A percentile compares a stretch with the other conserved stretches of the same genome.
These are phyloP conservation scores for Buphagus erythrorhynchus DNA, from an alignment of 2,797 vertebrate species.

Conservation along the genomic window DNA sequence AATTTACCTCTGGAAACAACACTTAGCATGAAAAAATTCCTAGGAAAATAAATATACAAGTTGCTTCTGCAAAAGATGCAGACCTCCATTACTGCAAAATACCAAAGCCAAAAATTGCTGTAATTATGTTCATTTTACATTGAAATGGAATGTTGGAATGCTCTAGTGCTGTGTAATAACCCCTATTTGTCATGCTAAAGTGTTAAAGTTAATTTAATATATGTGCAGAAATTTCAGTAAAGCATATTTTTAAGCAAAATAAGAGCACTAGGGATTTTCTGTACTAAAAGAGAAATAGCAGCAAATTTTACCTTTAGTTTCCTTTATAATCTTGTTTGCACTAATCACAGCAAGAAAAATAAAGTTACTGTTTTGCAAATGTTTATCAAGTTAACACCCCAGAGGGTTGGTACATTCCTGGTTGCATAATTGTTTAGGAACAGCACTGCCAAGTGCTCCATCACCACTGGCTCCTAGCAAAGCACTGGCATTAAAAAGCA, in stretches of 20 bases:
- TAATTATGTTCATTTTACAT: constrained; percentile 60
- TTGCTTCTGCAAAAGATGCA: constrained; percentile 8
- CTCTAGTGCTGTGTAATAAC: constrained; percentile 47
- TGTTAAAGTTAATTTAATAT: constrained; percentile 49
- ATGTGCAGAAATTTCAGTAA: background rate
- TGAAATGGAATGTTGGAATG: constrained; percentile 34
- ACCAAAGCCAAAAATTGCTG: constrained; percentile 59
- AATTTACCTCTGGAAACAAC: background rate
- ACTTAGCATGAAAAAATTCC: background rate
- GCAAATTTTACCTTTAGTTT: background rate
- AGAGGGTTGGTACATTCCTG: background rate
- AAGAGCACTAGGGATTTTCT: background rate
- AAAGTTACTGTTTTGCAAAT: constrained; percentile 12
- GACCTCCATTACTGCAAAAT: constrained; percentile 17
- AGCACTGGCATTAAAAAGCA: background rate
- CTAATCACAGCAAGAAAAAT: constrained; percentile 44
- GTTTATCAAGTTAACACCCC: constrained; percentile 23
- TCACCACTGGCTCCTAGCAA: constrained; percentile 19
- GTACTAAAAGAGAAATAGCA: background rate
- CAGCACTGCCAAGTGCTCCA: constrained; percentile 19
- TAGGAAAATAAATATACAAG: background rate
- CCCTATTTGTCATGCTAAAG: constrained; percentile 62
- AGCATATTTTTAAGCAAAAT: background rate
- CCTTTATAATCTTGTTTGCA: constrained; percentile 8
- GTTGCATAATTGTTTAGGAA: constrained; percentile 64